A percentile compares a stretch with the other conserved stretches of the same genome.
These are phyloP conservation scores for Anabacerthia variegaticeps DNA, from an alignment of 2,797 vertebrate genomes.

Conservation along the genomic window DNA sequence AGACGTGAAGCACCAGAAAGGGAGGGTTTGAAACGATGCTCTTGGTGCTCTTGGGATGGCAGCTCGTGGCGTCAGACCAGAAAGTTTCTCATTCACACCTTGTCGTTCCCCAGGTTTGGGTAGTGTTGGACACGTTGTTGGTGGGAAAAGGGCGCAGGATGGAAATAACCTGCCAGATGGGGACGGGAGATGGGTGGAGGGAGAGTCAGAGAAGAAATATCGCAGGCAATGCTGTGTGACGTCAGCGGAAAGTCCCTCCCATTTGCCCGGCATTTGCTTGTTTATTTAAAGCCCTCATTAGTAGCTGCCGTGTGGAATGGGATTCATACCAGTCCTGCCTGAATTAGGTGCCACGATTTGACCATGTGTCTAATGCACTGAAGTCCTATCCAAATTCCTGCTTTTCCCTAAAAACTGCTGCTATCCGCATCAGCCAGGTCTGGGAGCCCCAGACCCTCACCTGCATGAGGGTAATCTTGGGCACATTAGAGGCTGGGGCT, in stretches of 20 bases:
- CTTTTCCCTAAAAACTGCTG: not conserved
- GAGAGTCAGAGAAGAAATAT: not conserved
- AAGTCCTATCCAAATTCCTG: not conserved
- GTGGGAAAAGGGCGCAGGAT: not conserved
- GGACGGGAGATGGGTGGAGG: not conserved
- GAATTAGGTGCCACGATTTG: not conserved
- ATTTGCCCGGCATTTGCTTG: not conserved
- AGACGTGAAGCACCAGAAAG: not conserved
- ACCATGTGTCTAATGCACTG: not conserved
- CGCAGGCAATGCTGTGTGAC: not conserved
- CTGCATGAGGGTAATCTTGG: not conserved
- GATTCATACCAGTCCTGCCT: not conserved
- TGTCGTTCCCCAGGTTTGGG: not conserved
- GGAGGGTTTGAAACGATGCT: not conserved
- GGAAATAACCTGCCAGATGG: slow-evolving; percentile 45
- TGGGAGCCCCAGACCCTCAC: not conserved
- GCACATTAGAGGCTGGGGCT: not conserved
- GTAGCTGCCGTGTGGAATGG: not conserved
- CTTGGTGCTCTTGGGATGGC: not conserved
- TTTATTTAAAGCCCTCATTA: slow-evolving; percentile 36
- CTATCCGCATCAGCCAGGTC: not conserved
- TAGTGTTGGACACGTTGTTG: not conserved
- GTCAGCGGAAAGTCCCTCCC: not conserved
- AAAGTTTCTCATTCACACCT: not conserved
- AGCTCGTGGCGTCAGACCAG: not conserved